Conservation (phyloP, 92 coral and sea anemone species). For the Plumapathes pennacea region DNA sequence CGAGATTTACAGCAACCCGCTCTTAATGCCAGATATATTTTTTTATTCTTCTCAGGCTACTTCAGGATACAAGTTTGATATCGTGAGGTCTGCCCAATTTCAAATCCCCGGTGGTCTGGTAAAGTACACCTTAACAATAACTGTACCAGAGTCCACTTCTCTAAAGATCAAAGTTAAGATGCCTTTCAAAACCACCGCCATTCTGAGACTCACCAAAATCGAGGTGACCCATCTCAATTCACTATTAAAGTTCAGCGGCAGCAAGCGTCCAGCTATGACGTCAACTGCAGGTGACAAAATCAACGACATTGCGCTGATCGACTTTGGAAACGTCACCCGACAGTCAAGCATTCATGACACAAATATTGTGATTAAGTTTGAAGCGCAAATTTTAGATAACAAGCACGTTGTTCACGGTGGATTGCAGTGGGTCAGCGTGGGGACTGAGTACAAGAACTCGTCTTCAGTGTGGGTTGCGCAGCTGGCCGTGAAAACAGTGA, state of each 20-base stretch:
- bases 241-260: constrained; percentile 20
- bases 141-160: constrained; percentile 38
- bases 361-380: constrained; percentile 17
- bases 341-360: constrained; percentile 5
- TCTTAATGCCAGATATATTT: too few relatives aligned
- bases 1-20: too few relatives aligned
- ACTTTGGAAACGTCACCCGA: constrained; percentile 53
- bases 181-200: constrained; percentile 46
- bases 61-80: constrained; percentile 33
- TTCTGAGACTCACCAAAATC: constrained; percentile 35
- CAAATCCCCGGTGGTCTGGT: constrained; percentile 50
- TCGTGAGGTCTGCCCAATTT: constrained; percentile 38
- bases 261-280: constrained; percentile 22
- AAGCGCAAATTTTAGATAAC: constrained; percentile 62
- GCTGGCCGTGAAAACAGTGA: constrained; percentile 39
- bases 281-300: constrained; percentile 45
- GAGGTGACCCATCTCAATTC: constrained; percentile 8
- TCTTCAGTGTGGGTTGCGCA: constrained; percentile 69
- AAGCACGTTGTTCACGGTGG: constrained; percentile 46
- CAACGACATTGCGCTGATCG: constrained; percentile 44
- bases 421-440: constrained; percentile 69
- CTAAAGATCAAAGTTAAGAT: constrained; percentile 38
- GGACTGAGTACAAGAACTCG: constrained; percentile 51
- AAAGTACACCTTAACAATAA: constrained; percentile 31
- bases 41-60: neutral